These are phyloP conservation scores for Bombus terrestris DNA, from an alignment of 1,140 invertebrate genomes.

Conservation along the genomic window DNA sequence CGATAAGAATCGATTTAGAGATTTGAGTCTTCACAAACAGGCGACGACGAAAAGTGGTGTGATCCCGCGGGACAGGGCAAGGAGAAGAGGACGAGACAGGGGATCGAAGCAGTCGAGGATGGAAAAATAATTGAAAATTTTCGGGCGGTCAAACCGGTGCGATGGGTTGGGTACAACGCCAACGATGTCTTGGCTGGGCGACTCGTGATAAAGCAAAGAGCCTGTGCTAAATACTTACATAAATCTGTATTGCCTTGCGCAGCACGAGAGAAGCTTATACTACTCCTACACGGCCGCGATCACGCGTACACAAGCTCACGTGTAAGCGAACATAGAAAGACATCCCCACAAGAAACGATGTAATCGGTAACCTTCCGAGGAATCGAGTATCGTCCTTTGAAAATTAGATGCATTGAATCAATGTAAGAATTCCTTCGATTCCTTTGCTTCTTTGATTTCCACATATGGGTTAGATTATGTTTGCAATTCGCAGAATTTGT, in stretches of 20 bases:
- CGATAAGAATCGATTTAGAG: not conserved
- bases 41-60: conserved; percentile 36
- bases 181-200: conserved; percentile 76
- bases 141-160: conserved; percentile 58
- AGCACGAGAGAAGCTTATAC: conserved; percentile 68
- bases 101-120: conserved; percentile 12
- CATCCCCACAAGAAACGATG: conserved; percentile 34
- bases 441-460: not conserved
- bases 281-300: conserved; percentile 50
- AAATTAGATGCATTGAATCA: conserved; percentile 29
- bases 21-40: not conserved
- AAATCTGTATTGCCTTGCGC: conserved; percentile 83
- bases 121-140: conserved; percentile 73
- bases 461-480: not conserved
- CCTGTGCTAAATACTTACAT: conserved; percentile 83
- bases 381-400: conserved; percentile 13
- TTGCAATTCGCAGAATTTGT: not conserved
- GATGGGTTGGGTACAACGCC: conserved; percentile 17
- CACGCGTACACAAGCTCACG: conserved; percentile 17
- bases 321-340: conserved; percentile 19
- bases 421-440: not conserved
- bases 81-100: not conserved
- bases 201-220: conserved; percentile 82
- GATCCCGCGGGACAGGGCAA: conserved; percentile 28
- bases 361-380: conserved; percentile 32